phyloP scores from a whole-genome alignment of 2,113 vertebrate genomes.

The Pontoporia blainvillei region DNA sequence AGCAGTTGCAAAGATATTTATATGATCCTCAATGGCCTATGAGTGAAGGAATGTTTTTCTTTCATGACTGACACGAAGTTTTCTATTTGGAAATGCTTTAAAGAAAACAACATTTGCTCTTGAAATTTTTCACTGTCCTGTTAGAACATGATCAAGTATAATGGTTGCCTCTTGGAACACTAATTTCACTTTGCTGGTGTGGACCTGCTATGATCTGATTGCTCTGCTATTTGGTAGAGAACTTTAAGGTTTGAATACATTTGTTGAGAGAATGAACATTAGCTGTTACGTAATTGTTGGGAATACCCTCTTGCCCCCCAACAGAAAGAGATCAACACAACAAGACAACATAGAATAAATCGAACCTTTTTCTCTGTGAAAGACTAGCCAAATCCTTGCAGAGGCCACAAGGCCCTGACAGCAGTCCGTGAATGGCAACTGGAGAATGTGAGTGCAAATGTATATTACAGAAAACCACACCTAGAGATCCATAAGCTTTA shows the following conservation, averaged over 20 bases:
- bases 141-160: background rate
- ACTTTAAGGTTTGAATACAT: background rate
- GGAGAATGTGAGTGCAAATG: background rate
- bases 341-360: background rate
- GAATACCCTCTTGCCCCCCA: background rate
- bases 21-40: constrained; percentile 14
- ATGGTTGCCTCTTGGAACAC: background rate
- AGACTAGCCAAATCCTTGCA: background rate
- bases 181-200: background rate
- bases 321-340: background rate
- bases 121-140: constrained; percentile 1
- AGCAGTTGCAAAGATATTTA: constrained; percentile 26
- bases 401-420: background rate
- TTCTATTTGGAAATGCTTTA: constrained; percentile 64
- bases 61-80: constrained; percentile 43
- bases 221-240: background rate
- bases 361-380: background rate
- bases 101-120: constrained; percentile 26
- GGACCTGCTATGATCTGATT: background rate
- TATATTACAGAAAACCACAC: background rate
- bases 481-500: background rate
- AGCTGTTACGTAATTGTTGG: background rate
- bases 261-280: background rate
- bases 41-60: constrained; percentile 34
- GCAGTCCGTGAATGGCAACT: background rate